Evolutionary conservation across 1,140 invertebrate species (phyloP), one percentile per base, ranked within the genome.

Genomic region (Camponotus pennsylvanicus): DNA sequence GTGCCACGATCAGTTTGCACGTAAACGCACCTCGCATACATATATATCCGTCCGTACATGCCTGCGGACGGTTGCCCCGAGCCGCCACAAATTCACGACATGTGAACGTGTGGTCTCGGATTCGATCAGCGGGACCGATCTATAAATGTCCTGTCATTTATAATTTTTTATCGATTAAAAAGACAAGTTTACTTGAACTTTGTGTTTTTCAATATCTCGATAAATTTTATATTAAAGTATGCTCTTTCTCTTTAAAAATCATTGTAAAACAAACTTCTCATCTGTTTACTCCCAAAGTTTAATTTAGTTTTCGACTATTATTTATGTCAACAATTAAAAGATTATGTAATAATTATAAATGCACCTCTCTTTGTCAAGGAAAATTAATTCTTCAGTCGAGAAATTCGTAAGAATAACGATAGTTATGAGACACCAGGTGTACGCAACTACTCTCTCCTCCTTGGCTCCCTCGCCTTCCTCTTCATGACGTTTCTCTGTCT

Each of bases 81-180:
- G 37, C 27, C 13, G 40, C 42, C 76, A 45, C 76, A 78, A 52
- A 78, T 78, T 78, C 59, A 61, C 59, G 76, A 78, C 76, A 78
- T 78, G 59, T 76, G 40, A 37, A 66, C 40, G 59, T 66, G 61
- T 32, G 76, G 61, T 66, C 18, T 78, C 27, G 27, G n/a, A 11
- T 21, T 78, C 76, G 57, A 78, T 66, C 61, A 4, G 27, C 27
- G 27, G 27, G 18, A 15, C 9, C 55, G 37, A 49, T 21, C 37
- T 59, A 57, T 11, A 57, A 18, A n/a, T 52, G 52, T 21, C 73
- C n/a, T 11, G 11, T 57, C 3, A n/a, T 37, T 76, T 76, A 9
- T 40, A n/a, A 9, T 27, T 15, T n/a, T 45, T 66, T 32, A 4
- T 6, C 3, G 15, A 18, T 3, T 18, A 63, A 13, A 66, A 42